Evolutionary conservation across 2,888 invertebrate genomes (phyloP), one percentile per base, ranked within the genome.

Genomic region (Drosophila basisetae): DNA sequence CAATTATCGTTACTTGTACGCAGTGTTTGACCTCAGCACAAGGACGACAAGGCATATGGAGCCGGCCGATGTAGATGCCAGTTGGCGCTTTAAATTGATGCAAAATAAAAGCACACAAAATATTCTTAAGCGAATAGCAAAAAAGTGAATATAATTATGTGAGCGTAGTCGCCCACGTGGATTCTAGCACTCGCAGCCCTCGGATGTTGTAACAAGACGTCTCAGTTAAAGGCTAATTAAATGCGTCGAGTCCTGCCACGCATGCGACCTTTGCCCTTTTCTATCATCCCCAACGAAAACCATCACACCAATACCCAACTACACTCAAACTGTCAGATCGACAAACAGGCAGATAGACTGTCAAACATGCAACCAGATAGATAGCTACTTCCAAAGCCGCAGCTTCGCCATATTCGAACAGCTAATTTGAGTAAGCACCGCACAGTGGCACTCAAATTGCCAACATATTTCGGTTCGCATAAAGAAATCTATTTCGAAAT

Each of bases 201-300:
- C 31, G 60, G 33, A 68, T 69, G 74, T 68, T 74, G 70, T 68
- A 77, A 73, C 73, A 80, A 59, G 66, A 31, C 49, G 62, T 50
- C 55, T 33, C 72, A 31, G 35, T 64, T 37, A 75, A 74, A 70
- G 66, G 77, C 65, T 80, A 77, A 80, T 83, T 75, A 83, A 80
- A 80, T 80, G 79, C 82, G 75, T 72, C 72, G 79, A 72, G 69
- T 69, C 72, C 60, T 41, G 65, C 58, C 80, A 83, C 68, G 77
- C 71, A 70, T 56, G 55, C 70, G 82, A 82, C 82, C 84, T 78
- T 78, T 83, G 81, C 28, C 82, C 68, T 82, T 82, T 78, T 53
- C 68, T 60, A 64, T 62, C 58, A 78, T 66, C 72, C 78, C 60
- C 66, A 64, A 56, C 52, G 76, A 56, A 80, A 63, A 47, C 11